phyloP scores from a whole-genome alignment of 1,140 invertebrate genomes.

The Oryzaephilus surinamensis region DNA sequence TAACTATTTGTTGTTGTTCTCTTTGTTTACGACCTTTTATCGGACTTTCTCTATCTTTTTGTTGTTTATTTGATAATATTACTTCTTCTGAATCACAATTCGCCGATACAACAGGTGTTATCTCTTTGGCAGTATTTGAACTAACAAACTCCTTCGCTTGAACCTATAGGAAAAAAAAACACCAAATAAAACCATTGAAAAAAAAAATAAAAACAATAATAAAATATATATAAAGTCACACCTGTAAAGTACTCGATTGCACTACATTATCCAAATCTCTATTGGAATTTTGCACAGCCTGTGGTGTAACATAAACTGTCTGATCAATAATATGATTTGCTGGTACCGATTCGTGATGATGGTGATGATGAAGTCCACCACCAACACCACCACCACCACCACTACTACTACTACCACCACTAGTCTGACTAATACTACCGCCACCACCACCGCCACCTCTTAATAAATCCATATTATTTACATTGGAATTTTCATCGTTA shows the following conservation, averaged over 20 bases:
- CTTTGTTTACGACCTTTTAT: constrained; percentile 23
- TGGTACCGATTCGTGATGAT: constrained; percentile 14
- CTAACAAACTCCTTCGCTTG: constrained; percentile 31
- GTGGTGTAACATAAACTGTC: too few species aligned
- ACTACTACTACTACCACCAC: background rate
- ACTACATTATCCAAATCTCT: constrained; percentile 17
- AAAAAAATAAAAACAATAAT: background rate
- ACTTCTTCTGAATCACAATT: constrained; percentile 30
- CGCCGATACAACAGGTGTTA: constrained; percentile 32
- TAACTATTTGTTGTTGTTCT: constrained; percentile 6
- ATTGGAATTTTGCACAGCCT: too few species aligned
- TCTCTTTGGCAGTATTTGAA: constrained; percentile 23
- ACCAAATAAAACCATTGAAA: too few species aligned
- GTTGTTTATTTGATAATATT: constrained; percentile 27
- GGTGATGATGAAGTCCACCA: constrained; percentile 2
- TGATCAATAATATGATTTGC: constrained; percentile 8
- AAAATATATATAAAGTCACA: constrained; percentile 14
- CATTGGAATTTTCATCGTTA: constrained; percentile 11
- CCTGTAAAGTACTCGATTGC: constrained; percentile 30
- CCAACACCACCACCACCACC: background rate
- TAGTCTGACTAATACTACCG: background rate
- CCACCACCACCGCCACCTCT: background rate
- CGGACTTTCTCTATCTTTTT: constrained; percentile 32
- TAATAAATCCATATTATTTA: constrained; percentile 5
- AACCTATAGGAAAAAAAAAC: constrained; percentile 23